phyloP scores from a whole-genome alignment of 1,140 invertebrate species.

The Hylaeus anthracinus region DNA sequence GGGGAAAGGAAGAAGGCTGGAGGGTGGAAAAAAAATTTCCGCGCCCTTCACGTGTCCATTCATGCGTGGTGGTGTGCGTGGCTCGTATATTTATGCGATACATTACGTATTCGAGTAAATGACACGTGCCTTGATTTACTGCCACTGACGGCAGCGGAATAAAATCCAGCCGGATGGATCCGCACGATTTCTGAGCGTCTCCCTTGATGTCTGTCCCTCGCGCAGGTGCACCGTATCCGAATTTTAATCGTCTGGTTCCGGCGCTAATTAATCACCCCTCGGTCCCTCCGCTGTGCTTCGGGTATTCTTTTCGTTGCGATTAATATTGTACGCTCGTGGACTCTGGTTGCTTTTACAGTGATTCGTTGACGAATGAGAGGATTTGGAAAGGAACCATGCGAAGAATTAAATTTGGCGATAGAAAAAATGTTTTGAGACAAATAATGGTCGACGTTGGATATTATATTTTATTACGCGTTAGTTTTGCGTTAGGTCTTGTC shows the following conservation, averaged over 20 bases:
- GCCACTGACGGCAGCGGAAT: slow-evolving; percentile 71
- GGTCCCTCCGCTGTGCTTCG: slow-evolving; percentile 12
- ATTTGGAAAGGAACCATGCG: too few species aligned
- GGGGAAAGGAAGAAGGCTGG: slow-evolving; percentile 10
- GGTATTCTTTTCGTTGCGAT: slow-evolving; percentile 52
- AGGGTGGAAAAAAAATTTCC: slow-evolving; percentile 59
- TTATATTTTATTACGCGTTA: too few species aligned
- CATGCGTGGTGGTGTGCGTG: slow-evolving; percentile 67
- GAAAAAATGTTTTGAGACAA: too few species aligned
- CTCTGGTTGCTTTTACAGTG: slow-evolving; percentile 20
- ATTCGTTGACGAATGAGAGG: background rate
- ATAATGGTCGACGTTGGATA: too few species aligned
- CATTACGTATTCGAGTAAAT: slow-evolving; percentile 79
- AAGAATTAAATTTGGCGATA: too few species aligned
- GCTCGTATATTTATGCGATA: slow-evolving; percentile 78
- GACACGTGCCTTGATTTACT: slow-evolving; percentile 79
- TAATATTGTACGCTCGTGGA: slow-evolving; percentile 45
- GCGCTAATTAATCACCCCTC: slow-evolving; percentile 63
- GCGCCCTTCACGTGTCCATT: slow-evolving; percentile 55
- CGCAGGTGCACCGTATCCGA: slow-evolving; percentile 51
- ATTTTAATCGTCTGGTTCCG: slow-evolving; percentile 64
- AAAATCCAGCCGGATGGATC: slow-evolving; percentile 73
- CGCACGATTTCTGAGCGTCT: slow-evolving; percentile 71
- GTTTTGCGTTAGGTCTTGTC: too few species aligned
- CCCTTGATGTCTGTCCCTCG: slow-evolving; percentile 44